phyloP scores from a whole-genome alignment of 2,113 vertebrate species.

The Anthoscopus minutus region DNA sequence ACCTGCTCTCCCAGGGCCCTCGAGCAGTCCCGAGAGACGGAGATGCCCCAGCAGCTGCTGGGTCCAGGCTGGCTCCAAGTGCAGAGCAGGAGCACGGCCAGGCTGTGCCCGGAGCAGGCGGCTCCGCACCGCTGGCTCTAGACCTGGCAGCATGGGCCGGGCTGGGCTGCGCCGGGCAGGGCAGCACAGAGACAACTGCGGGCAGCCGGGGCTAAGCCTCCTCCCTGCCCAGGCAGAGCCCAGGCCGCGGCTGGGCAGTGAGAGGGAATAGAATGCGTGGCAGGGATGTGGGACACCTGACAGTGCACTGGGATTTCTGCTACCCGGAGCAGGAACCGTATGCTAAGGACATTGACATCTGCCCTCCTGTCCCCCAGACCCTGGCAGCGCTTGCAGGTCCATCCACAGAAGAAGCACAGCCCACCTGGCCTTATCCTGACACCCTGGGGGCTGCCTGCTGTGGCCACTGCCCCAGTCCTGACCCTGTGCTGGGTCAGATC shows the following conservation, averaged over 20 bases:
- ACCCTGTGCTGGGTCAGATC: background rate
- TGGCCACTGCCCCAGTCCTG: fast-evolving
- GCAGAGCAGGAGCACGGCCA: background rate
- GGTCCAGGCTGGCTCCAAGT: background rate
- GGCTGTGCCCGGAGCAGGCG: background rate
- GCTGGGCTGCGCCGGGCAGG: background rate
- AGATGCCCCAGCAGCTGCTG: background rate
- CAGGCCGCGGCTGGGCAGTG: fast-evolving
- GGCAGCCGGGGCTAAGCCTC: fast-evolving
- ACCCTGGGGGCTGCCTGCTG: background rate
- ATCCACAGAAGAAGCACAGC: background rate
- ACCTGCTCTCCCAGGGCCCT: background rate
- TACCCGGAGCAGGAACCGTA: background rate
- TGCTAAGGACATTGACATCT: fast-evolving
- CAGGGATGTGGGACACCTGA: background rate
- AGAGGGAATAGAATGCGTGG: constrained; percentile 19
- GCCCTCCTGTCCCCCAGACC: background rate
- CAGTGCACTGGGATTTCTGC: background rate
- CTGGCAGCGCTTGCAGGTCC: background rate
- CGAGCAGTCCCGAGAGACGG: background rate
- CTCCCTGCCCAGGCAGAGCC: background rate
- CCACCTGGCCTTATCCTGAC: too few relatives aligned
- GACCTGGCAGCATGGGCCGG: background rate
- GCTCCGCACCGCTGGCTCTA: fast-evolving
- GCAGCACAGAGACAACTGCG: fast-evolving